phyloP scores from a whole-genome alignment of 1,140 invertebrate genomes.

The Zaprionus davidi region DNA sequence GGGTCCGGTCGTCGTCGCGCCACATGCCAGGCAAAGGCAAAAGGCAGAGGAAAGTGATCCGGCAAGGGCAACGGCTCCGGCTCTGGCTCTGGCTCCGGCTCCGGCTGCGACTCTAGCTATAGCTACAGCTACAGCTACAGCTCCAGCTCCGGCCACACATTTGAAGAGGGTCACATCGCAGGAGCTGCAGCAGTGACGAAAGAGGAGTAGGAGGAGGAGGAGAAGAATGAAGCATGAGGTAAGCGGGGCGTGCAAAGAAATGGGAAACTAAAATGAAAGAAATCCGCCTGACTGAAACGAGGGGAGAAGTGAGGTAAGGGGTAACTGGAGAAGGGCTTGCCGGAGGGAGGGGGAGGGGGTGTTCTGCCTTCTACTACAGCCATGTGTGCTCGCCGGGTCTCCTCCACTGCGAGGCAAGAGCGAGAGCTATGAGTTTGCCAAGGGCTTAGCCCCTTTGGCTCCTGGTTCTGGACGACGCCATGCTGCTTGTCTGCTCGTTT shows the following conservation, averaged over 20 bases:
- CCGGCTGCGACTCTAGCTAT: conserved; percentile 16
- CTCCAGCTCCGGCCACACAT: conserved; percentile 55
- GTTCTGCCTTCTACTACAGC: conserved; percentile 34
- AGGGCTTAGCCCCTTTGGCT: conserved; percentile 43
- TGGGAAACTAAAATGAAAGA: conserved; percentile 83
- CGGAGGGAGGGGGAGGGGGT: not conserved
- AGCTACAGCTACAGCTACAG: not conserved
- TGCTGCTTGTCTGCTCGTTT: conserved; percentile 75
- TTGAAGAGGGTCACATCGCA: conserved; percentile 77
- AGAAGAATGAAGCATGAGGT: not conserved
- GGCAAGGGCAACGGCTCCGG: conserved; percentile 2
- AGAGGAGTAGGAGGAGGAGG: not conserved
- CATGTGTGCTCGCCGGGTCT: conserved; percentile 41
- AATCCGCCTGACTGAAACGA: conserved; percentile 48
- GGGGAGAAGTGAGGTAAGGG: not conserved
- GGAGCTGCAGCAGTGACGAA: conserved; percentile 24
- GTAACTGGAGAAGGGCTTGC: not conserved
- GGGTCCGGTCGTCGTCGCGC: conserved; percentile 61
- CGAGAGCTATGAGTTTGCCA: conserved; percentile 28
- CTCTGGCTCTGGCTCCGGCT: conserved; percentile 13
- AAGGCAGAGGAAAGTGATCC: conserved; percentile 18
- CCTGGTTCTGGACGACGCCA: conserved; percentile 46
- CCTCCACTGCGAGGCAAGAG: conserved; percentile 6
- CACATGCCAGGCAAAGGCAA: conserved; percentile 61
- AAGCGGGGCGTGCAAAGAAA: conserved; percentile 61